Conservation (phyloP, 2,797 vertebrate genomes). For the Lithobates sylvaticus region DNA sequence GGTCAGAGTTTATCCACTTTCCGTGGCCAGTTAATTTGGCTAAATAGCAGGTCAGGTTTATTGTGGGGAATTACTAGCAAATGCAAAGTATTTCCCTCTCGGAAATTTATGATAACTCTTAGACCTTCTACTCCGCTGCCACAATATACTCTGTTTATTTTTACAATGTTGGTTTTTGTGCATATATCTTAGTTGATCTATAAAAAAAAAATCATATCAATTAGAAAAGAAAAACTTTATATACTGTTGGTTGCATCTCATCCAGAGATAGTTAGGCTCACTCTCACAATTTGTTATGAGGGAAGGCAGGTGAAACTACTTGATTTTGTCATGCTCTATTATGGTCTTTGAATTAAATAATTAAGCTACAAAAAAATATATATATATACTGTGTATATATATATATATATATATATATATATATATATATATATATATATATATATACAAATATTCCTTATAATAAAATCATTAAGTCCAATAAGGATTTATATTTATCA, state of each 20-base stretch:
- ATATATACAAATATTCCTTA: neutral
- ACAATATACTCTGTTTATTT: slow-evolving; percentile 49
- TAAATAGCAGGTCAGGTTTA: slow-evolving; percentile 50
- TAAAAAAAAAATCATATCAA: too few relatives aligned
- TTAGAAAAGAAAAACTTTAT: too few relatives aligned
- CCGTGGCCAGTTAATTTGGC: slow-evolving; percentile 36
- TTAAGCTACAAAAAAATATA: too few relatives aligned
- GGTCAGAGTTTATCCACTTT: slow-evolving; percentile 30
- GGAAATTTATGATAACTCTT: slow-evolving; percentile 31
- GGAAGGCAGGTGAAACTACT: too few relatives aligned
- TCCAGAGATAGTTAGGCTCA: too few relatives aligned
- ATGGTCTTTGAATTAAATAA: too few relatives aligned
- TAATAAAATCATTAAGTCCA: slow-evolving; percentile 44
- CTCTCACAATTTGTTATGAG: too few relatives aligned
- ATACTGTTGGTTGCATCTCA: too few relatives aligned
- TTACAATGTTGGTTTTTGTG: slow-evolving; percentile 22
- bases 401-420: too few relatives aligned
- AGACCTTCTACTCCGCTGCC: slow-evolving; percentile 24
- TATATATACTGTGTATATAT: too few relatives aligned
- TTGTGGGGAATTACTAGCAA: slow-evolving; percentile 45
- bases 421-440: neutral
- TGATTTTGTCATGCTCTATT: too few relatives aligned
- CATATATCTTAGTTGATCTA: slow-evolving; percentile 31
- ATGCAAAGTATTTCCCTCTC: slow-evolving; percentile 39
- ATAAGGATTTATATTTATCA: slow-evolving; percentile 37